Conservation (phyloP, 2,888 invertebrate genomes). For the Matsumyia berberina region DNA sequence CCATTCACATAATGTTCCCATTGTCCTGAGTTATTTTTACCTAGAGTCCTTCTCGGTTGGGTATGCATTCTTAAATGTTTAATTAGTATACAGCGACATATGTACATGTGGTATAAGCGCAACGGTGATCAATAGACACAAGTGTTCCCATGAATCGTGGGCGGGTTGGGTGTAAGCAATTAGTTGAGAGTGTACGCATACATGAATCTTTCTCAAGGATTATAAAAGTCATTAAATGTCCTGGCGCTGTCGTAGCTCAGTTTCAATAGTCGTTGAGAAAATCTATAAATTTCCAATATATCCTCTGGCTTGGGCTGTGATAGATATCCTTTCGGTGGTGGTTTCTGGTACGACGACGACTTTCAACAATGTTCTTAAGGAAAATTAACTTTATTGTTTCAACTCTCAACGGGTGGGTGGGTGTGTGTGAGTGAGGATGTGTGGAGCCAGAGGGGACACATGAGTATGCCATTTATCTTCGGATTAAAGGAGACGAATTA, state of each 20-base stretch:
- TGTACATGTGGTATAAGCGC: too few species aligned
- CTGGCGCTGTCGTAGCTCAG: slow-evolving; percentile 35
- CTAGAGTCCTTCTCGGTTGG: slow-evolving; percentile 5
- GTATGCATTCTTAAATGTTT: slow-evolving; percentile 21
- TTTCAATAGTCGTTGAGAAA: slow-evolving; percentile 30
- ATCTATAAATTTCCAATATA: slow-evolving; percentile 65
- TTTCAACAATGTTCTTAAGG: slow-evolving; percentile 30
- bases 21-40: slow-evolving; percentile 6
- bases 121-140: slow-evolving; percentile 1
- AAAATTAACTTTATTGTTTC: slow-evolving; percentile 33
- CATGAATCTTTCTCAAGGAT: slow-evolving; percentile 52
- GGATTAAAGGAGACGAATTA: slow-evolving; percentile 53
- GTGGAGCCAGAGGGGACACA: neutral
- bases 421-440: neutral
- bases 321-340: slow-evolving; percentile 42
- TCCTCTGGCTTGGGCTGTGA: slow-evolving; percentile 41
- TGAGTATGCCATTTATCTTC: slow-evolving; percentile 53
- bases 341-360: neutral
- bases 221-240: slow-evolving; percentile 69
- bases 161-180: slow-evolving; percentile 10
- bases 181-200: slow-evolving; percentile 37
- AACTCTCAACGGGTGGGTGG: neutral
- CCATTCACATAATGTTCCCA: neutral
- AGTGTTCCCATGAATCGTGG: neutral
- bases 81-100: slow-evolving; percentile 16